Evolutionary conservation across 2,797 vertebrate genomes (phyloP), one percentile per base, ranked within the genome.

Genomic region (Orientallactaga sibirica): DNA sequence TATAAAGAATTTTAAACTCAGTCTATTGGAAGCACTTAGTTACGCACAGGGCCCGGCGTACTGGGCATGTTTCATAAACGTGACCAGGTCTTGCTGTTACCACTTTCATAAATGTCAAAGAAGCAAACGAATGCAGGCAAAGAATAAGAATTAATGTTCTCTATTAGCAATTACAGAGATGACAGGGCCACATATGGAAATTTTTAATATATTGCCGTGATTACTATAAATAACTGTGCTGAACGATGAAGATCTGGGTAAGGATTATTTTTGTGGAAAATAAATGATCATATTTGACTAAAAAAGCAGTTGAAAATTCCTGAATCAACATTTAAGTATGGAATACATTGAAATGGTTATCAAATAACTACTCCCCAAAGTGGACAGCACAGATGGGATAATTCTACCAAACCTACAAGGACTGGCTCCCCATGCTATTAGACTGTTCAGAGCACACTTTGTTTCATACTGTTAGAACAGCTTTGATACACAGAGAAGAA

Each of bases 261-360:
- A 93, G 88, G 29, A 96, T 92, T 84, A 94, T 91, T 97, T 95
- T 91, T 92, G 77, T 81, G 61, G 86, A 95, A 93, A 96, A 96
- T 90, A 93, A 95, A 92, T 93, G 9, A 75, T 75, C 77, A 94
- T 25, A 93, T 94, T 86, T 95, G 86, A 94, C 91, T 94, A 92
- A 88, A 86, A 93, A 96, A 75, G 68, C 73, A 93, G 93, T 87
- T 96, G 90, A 96, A 93, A 95, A 94, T 94, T 96, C 88, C 93
- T 93, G 68, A 94, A 81, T 90, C 91, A 96, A 93, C 85, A 83
- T 29, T 77, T 37, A 94, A 95, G 88, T 91, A 96, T 80, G 86
- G 76, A 95, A 94, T 83, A 96, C 93, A 93, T 67, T 86, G 92
- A 96, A 96, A 96, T 87, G 88, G 83, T 94, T 96, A 96, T 95